Percentiles rank a stretch among this genome's conserved stretches.
Evolutionary conservation across 2,888 invertebrate species (phyloP).

Genomic region (Gastrophysa polygoni): DNA sequence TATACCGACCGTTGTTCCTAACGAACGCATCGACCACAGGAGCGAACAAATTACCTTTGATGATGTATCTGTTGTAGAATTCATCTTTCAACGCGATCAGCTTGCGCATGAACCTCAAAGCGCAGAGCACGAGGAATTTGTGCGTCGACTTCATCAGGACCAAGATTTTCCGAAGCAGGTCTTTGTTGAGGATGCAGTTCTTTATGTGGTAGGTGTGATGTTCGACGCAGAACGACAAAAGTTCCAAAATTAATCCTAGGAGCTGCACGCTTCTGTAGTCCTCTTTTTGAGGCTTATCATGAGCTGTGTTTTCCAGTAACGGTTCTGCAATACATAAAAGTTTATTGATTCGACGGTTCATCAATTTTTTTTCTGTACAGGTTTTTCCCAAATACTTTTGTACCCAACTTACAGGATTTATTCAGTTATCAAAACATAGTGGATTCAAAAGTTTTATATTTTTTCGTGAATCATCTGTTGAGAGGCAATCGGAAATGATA

Average conservation of each 20-base stretch:
- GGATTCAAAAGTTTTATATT: no score
- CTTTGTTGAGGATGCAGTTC: constrained; percentile 96
- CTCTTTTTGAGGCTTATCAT: constrained; percentile 88
- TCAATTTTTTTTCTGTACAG: no score
- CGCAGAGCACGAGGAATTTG: constrained; percentile 95
- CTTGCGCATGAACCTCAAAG: constrained; percentile 95
- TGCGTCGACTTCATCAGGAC: constrained; percentile 97
- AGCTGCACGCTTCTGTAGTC: constrained; percentile 97
- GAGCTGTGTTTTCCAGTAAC: constrained; percentile 89
- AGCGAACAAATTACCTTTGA: constrained; percentile 91
- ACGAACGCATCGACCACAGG: constrained; percentile 96
- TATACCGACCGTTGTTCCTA: constrained; percentile 96
- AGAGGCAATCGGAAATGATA: no score
- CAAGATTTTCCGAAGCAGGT: constrained; percentile 91
- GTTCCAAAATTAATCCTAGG: constrained; percentile 90
- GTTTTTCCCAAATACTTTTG: no score
- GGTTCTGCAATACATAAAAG: constrained; percentile 68
- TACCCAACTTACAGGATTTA: no score
- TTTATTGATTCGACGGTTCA: no score
- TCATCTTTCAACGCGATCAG: constrained; percentile 98
- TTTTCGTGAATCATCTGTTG: no score
- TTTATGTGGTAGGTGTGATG: constrained; percentile 99
- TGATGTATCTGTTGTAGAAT: constrained; percentile 93
- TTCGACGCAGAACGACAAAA: constrained; percentile 97
- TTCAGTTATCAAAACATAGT: no score